A percentile compares a stretch with the other conserved stretches of the same genome.
These are phyloP conservation scores for Platycercus adscitus DNA, from an alignment of 2,113 vertebrate genomes.

Conservation along the genomic window DNA sequence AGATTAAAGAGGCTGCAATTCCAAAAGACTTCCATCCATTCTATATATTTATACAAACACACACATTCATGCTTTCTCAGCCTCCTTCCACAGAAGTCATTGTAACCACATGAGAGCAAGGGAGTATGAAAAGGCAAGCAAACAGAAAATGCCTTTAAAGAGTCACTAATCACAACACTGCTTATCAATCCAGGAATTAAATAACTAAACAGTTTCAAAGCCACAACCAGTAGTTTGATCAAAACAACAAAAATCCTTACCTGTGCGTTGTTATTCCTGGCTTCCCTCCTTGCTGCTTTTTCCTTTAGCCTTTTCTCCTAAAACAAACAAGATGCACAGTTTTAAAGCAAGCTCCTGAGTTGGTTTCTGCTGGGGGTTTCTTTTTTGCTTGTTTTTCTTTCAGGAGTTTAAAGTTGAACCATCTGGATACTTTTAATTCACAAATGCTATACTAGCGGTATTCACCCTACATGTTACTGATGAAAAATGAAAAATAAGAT, in stretches of 20 bases:
- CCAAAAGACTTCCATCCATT: background rate
- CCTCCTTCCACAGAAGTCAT: background rate
- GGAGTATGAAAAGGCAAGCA: background rate
- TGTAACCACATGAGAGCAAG: background rate
- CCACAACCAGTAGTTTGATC: background rate
- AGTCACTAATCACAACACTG: background rate
- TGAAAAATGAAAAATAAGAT: background rate
- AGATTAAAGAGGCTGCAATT: background rate
- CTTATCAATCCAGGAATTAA: background rate
- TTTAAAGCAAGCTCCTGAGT: background rate
- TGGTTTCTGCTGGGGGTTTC: background rate
- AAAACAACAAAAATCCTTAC: slow-evolving; percentile 70
- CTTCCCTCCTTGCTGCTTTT: slow-evolving; percentile 82
- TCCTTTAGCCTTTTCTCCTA: slow-evolving; percentile 87
- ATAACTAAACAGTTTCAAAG: background rate
- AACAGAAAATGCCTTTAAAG: background rate
- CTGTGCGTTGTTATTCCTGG: slow-evolving; percentile 72
- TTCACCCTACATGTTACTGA: background rate
- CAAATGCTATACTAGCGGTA: background rate
- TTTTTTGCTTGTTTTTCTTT: background rate
- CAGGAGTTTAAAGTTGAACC: background rate
- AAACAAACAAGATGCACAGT: slow-evolving; percentile 33
- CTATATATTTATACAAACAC: background rate
- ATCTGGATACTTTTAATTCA: background rate
- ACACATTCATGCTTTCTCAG: background rate